Base-by-base conservation (phyloP, 2,797 vertebrate species). In the Chelidonichthys spinosus region DNA sequence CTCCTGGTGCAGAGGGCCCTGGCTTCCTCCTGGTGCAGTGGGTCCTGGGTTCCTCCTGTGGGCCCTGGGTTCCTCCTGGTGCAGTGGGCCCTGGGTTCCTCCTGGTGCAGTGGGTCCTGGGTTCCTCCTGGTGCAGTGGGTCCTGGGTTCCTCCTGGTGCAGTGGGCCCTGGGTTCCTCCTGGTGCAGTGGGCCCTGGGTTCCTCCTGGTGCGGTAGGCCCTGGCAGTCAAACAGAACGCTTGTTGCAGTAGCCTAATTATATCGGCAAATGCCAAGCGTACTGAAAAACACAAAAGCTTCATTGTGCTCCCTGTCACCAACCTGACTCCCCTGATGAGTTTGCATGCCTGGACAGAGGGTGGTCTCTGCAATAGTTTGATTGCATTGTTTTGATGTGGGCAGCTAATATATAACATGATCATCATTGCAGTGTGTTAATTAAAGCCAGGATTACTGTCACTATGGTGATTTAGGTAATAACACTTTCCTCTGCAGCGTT, bases 381-480 rank as follows among this genome's bases (percentile, higher is more conserved):
- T 76, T 65, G 52, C 46, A 60, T 36, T 62, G 59, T 78, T 83
- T 78, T 77, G 44, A 63, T 79, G 65, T 63, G 52, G 44, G 37
- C 74, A 74, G 69, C 65, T 81, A 71, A n/a, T n/a, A 75, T 72
- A 69, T 44, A 69, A 46, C 43, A 61, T 72, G 44, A 71, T 72
- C 60, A 47, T 69, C 53, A 52, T 71, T 46, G 15, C 39, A 62
- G 35, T 53, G 36, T 74, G 76, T 68, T 77, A 66, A 84, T 78
- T 84, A 52, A 76, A 80, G 67, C 35, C 67, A 59, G 40, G 79
- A 64, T 25, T 55, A 59, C 61, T 52, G 40, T 82, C 63, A 72
- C 66, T n/a, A 10, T 74, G 56, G 69, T 76, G 63, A 83, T n/a
- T 81, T 74, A 72, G 35, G 82, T 56, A 79, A 63, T 53, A 39